Base-by-base conservation (phyloP, 2,888 invertebrate genomes). In the Leucophenga montana region DNA sequence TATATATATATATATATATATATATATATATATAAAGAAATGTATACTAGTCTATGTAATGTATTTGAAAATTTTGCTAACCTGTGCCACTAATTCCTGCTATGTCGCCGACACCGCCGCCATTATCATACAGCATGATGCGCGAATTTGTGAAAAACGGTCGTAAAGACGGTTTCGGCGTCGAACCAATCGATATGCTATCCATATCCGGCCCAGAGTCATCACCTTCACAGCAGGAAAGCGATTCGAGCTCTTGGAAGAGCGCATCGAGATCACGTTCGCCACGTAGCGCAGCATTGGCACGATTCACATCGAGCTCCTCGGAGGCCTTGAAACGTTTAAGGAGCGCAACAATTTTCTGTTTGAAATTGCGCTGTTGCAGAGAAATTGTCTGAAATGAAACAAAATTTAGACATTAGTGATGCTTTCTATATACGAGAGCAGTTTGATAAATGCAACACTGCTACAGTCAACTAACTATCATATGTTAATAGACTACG, bases 201-300 rank as follows among this genome's bases (percentile, higher is more conserved):
- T 98, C 98, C 90, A 95, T 92, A 86, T 97, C 97, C 8, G 96
- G 97, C 0, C 96, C 97, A 13, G 97, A 97, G 88, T 99, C 99
- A 83, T 94, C 93, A 69, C 92, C 92, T 82, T 94, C 94, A 78
- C 94, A 93, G 85, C 94, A 94, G 80, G 97, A 97, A 73, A 98
- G 90, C 73, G 98, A 97, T 89, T 98, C 98, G 78, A 99, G 90
- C 88, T 99, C 98, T 90, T 99, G 94, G 90, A 99, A 95, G 70
- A 98, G 91, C 83, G 97, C 97, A 87, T 98, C 97, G 86, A 97
- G 95, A 87, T 96, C 96, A 87, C 95, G 93, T 82, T 95, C 95
- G 67, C 94, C 95, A 73, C 94, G 93, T 71, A 92, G 81, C 70
- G 91, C 89, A 59, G 90, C 89, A 66, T 92, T 90, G 78, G 91